phyloP scores from a whole-genome alignment of 23 tunicate species.

The Diplosoma virens region DNA sequence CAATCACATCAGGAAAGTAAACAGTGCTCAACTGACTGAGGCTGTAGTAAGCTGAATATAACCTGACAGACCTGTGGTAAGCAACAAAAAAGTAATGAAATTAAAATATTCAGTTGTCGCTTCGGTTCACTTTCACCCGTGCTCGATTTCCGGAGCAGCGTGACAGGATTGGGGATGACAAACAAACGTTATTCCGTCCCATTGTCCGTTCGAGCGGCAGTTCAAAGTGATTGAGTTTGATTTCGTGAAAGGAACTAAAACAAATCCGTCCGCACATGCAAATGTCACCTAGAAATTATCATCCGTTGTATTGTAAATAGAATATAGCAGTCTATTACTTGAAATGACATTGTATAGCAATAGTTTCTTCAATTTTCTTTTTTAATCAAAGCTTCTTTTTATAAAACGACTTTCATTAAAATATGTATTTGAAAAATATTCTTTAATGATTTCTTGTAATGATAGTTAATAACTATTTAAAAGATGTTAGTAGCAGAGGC shows the following conservation, averaged over 20 bases:
- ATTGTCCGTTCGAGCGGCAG: conserved; percentile 51
- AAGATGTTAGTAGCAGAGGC: too few relatives aligned
- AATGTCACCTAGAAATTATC: conserved; percentile 45
- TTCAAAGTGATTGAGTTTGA: not conserved
- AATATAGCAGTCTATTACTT: too few relatives aligned
- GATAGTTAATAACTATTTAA: too few relatives aligned
- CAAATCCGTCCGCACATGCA: conserved; percentile 39
- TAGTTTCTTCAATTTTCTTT: too few relatives aligned
- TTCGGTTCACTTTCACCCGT: conserved; percentile 70
- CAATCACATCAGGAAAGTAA: conserved; percentile 31
- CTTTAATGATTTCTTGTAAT: too few relatives aligned
- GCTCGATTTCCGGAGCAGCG: conserved; percentile 9
- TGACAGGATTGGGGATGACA: conserved; percentile 62
- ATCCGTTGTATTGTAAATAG: too few relatives aligned
- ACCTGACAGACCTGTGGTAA: not conserved
- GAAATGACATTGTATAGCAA: too few relatives aligned
- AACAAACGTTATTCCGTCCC: conserved; percentile 39
- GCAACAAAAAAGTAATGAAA: too few relatives aligned
- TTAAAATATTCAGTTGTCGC: too few relatives aligned
- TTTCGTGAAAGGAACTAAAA: conserved; percentile 1
- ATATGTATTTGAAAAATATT: too few relatives aligned
- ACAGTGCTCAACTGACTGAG: conserved; percentile 17
- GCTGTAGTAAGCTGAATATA: not conserved
- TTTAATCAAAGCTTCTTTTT: too few relatives aligned
- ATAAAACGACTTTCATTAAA: too few relatives aligned